phyloP scores from a whole-genome alignment of 2,888 invertebrate species.

The Smittia aterrima region DNA sequence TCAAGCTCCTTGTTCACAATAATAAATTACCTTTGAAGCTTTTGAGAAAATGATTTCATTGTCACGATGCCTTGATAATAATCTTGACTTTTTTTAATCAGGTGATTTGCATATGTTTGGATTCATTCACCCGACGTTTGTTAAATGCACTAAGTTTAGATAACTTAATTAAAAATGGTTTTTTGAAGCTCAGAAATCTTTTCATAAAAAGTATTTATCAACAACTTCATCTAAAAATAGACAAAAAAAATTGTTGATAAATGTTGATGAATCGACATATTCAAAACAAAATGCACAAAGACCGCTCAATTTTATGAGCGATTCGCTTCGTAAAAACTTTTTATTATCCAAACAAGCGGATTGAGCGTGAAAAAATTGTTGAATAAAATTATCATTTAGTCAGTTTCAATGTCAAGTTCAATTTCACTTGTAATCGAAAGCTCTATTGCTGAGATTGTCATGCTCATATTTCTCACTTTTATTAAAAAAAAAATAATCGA shows the following conservation, averaged over 20 bases:
- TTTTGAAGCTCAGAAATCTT: too few relatives aligned
- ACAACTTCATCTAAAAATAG: too few relatives aligned
- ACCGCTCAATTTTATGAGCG: neutral
- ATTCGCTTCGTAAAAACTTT: neutral
- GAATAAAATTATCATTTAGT: neutral
- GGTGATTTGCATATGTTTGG: neutral
- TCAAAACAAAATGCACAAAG: neutral
- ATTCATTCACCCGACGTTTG: too few relatives aligned
- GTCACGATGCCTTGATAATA: neutral
- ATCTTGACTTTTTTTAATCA: neutral
- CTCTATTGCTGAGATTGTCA: neutral
- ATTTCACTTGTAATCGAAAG: neutral
- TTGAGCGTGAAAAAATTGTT: neutral
- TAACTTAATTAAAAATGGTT: too few relatives aligned
- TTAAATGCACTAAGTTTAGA: too few relatives aligned
- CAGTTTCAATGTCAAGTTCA: slow-evolving; percentile 20
- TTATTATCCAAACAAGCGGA: neutral
- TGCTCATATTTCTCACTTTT: neutral
- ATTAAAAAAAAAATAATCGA: too few relatives aligned
- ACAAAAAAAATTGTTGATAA: too few relatives aligned
- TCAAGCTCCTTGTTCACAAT: neutral
- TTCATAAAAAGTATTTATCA: too few relatives aligned
- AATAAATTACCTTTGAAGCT: neutral
- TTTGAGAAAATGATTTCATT: slow-evolving; percentile 7
- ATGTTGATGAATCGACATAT: too few relatives aligned